Evolutionary conservation across 2,113 vertebrate species (phyloP).

Genomic region (Zosterops lateralis): DNA sequence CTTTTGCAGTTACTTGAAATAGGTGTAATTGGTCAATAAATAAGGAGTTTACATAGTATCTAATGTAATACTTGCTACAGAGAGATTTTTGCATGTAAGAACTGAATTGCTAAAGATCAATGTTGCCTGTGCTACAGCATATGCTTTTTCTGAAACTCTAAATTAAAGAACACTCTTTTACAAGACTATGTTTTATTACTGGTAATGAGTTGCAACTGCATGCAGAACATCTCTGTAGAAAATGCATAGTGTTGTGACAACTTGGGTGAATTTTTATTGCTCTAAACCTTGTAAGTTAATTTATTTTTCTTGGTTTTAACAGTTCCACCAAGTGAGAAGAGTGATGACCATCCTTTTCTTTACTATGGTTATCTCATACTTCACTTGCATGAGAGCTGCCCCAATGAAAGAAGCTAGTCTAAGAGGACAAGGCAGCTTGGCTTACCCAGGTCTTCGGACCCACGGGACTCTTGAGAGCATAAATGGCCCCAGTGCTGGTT

Average conservation of each 20-base stretch:
- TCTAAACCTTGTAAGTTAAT: background rate
- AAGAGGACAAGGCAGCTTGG: constrained; percentile 92
- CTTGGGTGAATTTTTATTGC: background rate
- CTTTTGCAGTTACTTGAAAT: constrained; percentile 62
- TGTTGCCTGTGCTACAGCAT: constrained; percentile 7
- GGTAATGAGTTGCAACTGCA: background rate
- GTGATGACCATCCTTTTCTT: constrained; percentile 99
- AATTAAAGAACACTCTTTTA: constrained; percentile 3
- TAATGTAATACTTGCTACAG: constrained; percentile 26
- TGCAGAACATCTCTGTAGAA: constrained; percentile 1
- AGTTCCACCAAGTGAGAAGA: constrained; percentile 99
- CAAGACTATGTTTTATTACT: background rate
- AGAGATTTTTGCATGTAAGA: background rate
- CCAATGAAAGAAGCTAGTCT: constrained; percentile 94
- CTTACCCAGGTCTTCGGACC: constrained; percentile 90
- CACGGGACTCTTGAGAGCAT: constrained; percentile 91
- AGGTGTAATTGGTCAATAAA: constrained; percentile 63
- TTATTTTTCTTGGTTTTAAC: constrained; percentile 58
- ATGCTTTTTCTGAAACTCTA: background rate
- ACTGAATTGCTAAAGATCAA: background rate
- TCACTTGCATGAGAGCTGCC: constrained; percentile 99
- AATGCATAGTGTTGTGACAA: background rate
- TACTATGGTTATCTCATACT: constrained; percentile 99
- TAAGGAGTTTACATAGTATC: constrained; percentile 29
- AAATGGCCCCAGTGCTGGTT: constrained; percentile 78